Conservation (phyloP, 2,888 invertebrate genomes). For the Harpalus rufipes region DNA sequence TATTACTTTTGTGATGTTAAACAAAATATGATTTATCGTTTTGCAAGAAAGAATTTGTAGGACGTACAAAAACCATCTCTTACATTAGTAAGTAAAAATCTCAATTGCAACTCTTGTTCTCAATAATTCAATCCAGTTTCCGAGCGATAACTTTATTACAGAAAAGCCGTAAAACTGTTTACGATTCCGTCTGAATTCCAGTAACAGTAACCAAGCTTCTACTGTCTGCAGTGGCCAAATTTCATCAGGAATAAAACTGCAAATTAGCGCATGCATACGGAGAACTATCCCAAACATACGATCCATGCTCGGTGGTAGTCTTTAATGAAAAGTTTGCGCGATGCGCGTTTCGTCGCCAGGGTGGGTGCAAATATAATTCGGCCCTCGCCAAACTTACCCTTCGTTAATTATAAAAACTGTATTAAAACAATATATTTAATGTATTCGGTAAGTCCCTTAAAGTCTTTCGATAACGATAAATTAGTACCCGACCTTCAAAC, state of each 20-base stretch:
- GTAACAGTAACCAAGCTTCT: constrained; percentile 7
- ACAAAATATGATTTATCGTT: background rate
- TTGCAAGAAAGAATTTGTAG: background rate
- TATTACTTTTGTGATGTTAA: too few relatives aligned
- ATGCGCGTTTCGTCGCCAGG: constrained; percentile 33
- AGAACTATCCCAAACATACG: constrained; percentile 39
- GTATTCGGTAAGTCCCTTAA: too few relatives aligned
- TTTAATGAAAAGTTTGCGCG: constrained; percentile 62
- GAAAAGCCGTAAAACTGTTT: constrained; percentile 49
- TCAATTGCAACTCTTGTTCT: constrained; percentile 14
- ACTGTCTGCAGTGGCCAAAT: constrained; percentile 28
- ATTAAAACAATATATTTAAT: too few relatives aligned
- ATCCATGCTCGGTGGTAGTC: background rate
- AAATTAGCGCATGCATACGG: constrained; percentile 48
- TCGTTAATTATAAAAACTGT: too few relatives aligned
- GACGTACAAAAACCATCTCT: background rate
- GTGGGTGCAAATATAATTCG: background rate
- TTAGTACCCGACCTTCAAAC: too few relatives aligned
- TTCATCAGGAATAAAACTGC: constrained; percentile 41
- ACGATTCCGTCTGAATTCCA: constrained; percentile 52
- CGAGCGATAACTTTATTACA: constrained; percentile 39
- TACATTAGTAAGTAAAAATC: constrained; percentile 26
- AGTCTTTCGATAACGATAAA: too few relatives aligned
- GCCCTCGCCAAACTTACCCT: too few relatives aligned
- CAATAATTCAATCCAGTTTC: constrained; percentile 42